Base-by-base conservation (phyloP, 2,113 vertebrate species). In the Heterotis niloticus region DNA sequence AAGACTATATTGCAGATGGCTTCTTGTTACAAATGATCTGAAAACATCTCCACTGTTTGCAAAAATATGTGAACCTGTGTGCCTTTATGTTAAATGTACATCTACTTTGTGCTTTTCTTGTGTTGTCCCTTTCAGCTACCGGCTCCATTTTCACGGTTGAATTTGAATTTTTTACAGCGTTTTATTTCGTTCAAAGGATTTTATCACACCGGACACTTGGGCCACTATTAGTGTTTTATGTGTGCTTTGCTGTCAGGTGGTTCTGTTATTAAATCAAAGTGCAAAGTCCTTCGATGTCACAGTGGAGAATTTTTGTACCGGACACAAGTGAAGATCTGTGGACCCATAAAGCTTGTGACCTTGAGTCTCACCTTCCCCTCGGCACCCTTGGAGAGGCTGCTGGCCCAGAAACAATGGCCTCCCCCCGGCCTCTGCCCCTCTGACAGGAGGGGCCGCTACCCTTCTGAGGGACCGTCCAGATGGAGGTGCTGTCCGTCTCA, bases 401-500 rank as follows among this genome's bases (percentile, higher is more conserved):
- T 51, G 44, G 52, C 23, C 71, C 71, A 74, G 51, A 74, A 74
- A 59, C 52, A 17, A 29, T 54, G 54, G 24, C 23, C 71, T 24
- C 18, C 52, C 20, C 71, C 0, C 16, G n/a, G 71, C 71, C 52
- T 74, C 52, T 74, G 54, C 54, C 71, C n/a, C 54, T 57, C n/a
- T 57, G 71, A 54, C 24, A 51, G 71, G 71, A 4, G 71, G 71
- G 26, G 71, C 52, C 24, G 28, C 52, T n/a, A 14, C 71, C 71
- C 71, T 74, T 59, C 71, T 52, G 23, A 57, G 51, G 24, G 71
- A 9, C 56, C 26, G 71, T 24, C 71, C 71, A 74, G 71, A 74
- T 74, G 71, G 71, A 57, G 54, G 71, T 74, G 14, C 71, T 51
- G 71, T 54, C 71, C 71, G 24, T 18, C 71, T 57, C 71, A 74